phyloP scores from a whole-genome alignment of 2,888 invertebrate species.

The Cryptus armator region DNA sequence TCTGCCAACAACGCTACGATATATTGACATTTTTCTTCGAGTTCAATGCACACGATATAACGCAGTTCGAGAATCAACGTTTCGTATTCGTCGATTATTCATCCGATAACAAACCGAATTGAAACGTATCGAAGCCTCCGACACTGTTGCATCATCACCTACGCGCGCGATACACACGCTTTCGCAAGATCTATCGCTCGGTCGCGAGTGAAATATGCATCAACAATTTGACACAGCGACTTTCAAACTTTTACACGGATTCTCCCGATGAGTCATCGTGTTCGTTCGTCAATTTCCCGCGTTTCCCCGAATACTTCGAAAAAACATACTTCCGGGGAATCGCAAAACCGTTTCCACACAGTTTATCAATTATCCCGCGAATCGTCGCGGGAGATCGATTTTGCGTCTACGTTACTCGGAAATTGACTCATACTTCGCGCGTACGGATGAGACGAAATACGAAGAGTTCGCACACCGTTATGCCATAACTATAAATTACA shows the following conservation, averaged over 20 bases:
- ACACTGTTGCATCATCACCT: conserved; percentile 2
- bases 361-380: conserved; percentile 1
- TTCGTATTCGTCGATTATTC: background rate
- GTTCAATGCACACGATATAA: too few species aligned
- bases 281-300: background rate
- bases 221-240: background rate
- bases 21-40: too few species aligned
- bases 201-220: background rate
- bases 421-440: background rate
- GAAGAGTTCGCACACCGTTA: background rate
- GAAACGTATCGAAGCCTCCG: background rate
- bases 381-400: background rate
- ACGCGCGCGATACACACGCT: background rate
- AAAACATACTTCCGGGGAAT: background rate
- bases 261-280: background rate
- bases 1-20: too few species aligned
- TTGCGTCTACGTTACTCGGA: background rate
- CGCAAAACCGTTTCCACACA: background rate
- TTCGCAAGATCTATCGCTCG: background rate
- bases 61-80: too few species aligned
- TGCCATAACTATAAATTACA: background rate
- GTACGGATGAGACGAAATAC: background rate
- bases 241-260: conserved; percentile 2
- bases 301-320: background rate
- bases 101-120: background rate